Evolutionary conservation across 2,797 vertebrate species (phyloP), one percentile per base, ranked within the genome.

Genomic region (Chanos chanos): DNA sequence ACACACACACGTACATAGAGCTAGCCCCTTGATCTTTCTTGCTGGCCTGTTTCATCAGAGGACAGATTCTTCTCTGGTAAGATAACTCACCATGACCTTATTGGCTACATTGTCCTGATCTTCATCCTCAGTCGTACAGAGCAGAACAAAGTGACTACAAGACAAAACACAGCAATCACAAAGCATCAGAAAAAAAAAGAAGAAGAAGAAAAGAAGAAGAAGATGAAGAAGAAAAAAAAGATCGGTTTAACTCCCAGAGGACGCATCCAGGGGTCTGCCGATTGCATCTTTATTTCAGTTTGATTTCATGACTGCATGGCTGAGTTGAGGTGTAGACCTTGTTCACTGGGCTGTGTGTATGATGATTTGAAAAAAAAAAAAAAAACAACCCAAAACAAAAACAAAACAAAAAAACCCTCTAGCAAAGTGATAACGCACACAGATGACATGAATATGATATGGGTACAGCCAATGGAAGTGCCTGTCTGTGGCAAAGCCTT

Each of bases 131-230:
- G 61, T 33, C 64, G 61, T 57, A 39, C 39, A 50, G 30, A 44
- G 28, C 34, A 61, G 28, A 22, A 47, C 45, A 51, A 64, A 64
- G 12, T 48, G 24, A 37, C 13, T 33, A 12, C 36, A 58, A 66
- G 52, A 48, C 58, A 66, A 66, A 73, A 62, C 54, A 73, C 28
- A 33, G 16, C 4, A 25, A 50, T 43, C 22, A 39, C 4, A 49
- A 21, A 53, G 59, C 36, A 33, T 73, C 58, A 67, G 64, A 37
- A 57, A n/a, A n/a, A n/a, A n/a, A n/a, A n/a, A n/a, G n/a, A n/a
- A n/a, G n/a, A n/a, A n/a, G n/a, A n/a, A n/a, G n/a, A n/a, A n/a
- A n/a, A n/a, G n/a, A n/a, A n/a, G n/a, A n/a, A n/a, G n/a, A n/a
- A n/a, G n/a, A n/a, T n/a, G n/a, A n/a, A n/a, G n/a, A n/a, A n/a